Evolutionary conservation across 2,113 vertebrate species (phyloP).

Genomic region (Pimephales promelas): DNA sequence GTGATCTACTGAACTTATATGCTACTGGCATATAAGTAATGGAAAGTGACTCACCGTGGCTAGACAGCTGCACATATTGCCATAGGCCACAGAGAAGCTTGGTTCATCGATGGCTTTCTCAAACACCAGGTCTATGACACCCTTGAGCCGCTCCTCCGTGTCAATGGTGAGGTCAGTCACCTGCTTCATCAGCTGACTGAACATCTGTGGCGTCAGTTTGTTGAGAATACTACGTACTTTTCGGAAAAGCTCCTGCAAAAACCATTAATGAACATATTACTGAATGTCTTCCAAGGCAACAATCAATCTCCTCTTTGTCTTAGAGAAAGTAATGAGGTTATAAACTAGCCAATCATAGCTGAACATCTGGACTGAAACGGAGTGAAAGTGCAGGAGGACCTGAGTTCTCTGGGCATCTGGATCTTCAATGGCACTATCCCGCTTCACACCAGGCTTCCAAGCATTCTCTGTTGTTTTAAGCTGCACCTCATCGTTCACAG

Average conservation of each 20-base stretch:
- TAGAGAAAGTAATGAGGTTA: neutral
- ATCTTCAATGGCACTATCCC: conserved; percentile 81
- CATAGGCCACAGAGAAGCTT: conserved; percentile 95
- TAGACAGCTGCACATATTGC: conserved; percentile 97
- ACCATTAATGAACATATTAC: neutral
- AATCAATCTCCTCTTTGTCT: neutral
- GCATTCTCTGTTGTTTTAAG: conserved; percentile 92
- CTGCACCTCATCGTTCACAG: conserved; percentile 90
- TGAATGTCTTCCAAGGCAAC: neutral
- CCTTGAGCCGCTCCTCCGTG: conserved; percentile 95
- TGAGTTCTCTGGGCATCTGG: conserved; percentile 84
- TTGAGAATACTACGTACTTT: conserved; percentile 98
- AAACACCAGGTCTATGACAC: conserved; percentile 97
- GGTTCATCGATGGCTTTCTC: conserved; percentile 98
- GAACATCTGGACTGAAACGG: neutral
- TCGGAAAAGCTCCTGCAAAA: conserved; percentile 88
- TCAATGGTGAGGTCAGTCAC: conserved; percentile 96
- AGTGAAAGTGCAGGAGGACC: too few species aligned
- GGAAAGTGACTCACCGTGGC: conserved; percentile 78
- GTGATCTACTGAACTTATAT: neutral
- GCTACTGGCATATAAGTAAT: neutral
- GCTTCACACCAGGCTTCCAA: conserved; percentile 92
- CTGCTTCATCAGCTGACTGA: conserved; percentile 97
- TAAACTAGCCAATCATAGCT: neutral
- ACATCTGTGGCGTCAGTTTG: conserved; percentile 98